Evolutionary conservation across 2,888 invertebrate species (phyloP), one percentile per base, ranked within the genome.

Genomic region (Cataglyphis rosenhaueri): DNA sequence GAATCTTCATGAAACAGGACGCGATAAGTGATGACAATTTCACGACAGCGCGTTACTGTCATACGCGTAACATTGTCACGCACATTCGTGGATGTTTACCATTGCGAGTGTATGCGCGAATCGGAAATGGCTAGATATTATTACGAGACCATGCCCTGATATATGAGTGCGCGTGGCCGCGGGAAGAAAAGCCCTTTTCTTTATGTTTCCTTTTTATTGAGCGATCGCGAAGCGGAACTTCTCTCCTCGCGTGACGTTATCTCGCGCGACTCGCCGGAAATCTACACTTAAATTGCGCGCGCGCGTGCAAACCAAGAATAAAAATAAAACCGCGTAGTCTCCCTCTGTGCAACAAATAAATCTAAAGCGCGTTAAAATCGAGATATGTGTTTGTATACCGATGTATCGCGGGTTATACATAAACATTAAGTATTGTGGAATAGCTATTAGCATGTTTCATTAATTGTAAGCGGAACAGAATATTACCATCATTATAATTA

Each of bases 121-220:
- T 88, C 89, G 89, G 89, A 89, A 89, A 78, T 70, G 85, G 82
- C 82, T 87, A 87, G 90, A 90, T 89, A 90, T 87, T 87, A 88
- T 90, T 89, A 87, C 86, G 83, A 83, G 71, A 25, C 81, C 64
- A 64, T 82, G 65, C 44, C 3, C 62, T 88, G 88, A 89, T 90
- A 86, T 90, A 89, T 82, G 78, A 71, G 73, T 65, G 21, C 83
- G 29, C 32, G 73, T 64, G 25, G 81, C 25, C 32, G 44, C 82
- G 73, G 59, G 70, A 84, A 44, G 59, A 79, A 52, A 66, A 70
- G 38, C 57, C 74, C 66, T 52, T 8, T 84, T 83, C 86, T 76
- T 76, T 83, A 78, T 81, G 52, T 73, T 38, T 73, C 74, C 85
- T 85, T 81, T 83, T 86, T 79, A 66, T 78, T 64, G 55, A 59